These are phyloP conservation scores for Zygothrica quintamaculata DNA, from an alignment of 2,888 invertebrate genomes.

Conservation along the genomic window DNA sequence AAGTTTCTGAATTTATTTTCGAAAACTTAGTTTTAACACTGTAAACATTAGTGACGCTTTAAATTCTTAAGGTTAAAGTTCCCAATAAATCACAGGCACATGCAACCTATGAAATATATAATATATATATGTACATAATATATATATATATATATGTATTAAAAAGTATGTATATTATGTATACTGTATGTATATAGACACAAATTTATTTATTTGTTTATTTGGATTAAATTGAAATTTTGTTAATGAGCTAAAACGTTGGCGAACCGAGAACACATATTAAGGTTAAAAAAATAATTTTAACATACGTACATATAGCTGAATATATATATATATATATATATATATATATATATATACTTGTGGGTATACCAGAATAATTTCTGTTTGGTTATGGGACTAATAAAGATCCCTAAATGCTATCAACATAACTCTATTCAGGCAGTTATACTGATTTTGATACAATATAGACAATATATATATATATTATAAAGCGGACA, in stretches of 20 bases:
- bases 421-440: no score
- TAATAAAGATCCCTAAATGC: no score
- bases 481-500: no score
- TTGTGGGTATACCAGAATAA: no score
- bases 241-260: conserved; percentile 54
- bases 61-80: conserved; percentile 71
- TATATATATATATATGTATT: conserved; percentile 5
- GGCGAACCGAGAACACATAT: conserved; percentile 25
- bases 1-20: no score
- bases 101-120: conserved; percentile 52
- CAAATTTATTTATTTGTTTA: conserved; percentile 10
- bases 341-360: no score
- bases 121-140: conserved; percentile 45
- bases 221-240: conserved; percentile 54
- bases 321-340: no score
- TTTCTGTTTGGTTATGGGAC: no score
- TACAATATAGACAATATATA: no score
- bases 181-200: no score
- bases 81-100: conserved; percentile 66
- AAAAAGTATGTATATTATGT: conserved; percentile 14
- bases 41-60: conserved; percentile 50
- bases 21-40: no score
- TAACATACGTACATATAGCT: conserved; percentile 6
- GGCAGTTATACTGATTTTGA: no score
- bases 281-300: conserved; percentile 28